These are phyloP conservation scores for Eristalis tenax DNA, from an alignment of 2,888 invertebrate species.

Conservation along the genomic window DNA sequence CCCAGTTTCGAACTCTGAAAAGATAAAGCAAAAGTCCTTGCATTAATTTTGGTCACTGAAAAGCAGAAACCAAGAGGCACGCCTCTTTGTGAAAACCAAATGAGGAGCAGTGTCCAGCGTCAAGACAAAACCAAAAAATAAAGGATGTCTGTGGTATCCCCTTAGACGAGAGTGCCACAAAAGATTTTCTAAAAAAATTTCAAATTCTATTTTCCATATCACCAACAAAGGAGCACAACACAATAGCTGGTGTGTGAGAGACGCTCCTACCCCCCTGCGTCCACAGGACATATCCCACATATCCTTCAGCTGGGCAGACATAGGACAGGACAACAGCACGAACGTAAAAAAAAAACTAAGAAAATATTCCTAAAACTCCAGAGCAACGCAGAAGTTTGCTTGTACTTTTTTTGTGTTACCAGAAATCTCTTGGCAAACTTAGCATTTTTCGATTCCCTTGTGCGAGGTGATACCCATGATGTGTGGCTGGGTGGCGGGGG, in stretches of 20 bases:
- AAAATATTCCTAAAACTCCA: not conserved
- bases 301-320: not conserved
- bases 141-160: not conserved
- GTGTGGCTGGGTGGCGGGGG: not conserved
- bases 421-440: not conserved
- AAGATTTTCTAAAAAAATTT: conserved; percentile 31
- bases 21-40: conserved; percentile 73
- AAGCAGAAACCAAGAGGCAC: not conserved
- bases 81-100: conserved; percentile 29
- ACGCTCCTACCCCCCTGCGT: not conserved
- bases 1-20: conserved; percentile 96
- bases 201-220: conserved; percentile 15
- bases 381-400: conserved; percentile 5
- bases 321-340: not conserved
- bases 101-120: not conserved
- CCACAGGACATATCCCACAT: not conserved
- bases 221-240: not conserved
- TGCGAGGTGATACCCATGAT: not conserved
- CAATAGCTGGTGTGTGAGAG: not conserved
- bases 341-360: not conserved
- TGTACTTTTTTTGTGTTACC: not conserved
- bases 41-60: conserved; percentile 13
- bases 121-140: not conserved
- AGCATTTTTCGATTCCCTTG: not conserved
- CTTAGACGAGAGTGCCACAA: not conserved